Conservation (phyloP, 2,888 invertebrate species). For the Drosophila leonis region DNA sequence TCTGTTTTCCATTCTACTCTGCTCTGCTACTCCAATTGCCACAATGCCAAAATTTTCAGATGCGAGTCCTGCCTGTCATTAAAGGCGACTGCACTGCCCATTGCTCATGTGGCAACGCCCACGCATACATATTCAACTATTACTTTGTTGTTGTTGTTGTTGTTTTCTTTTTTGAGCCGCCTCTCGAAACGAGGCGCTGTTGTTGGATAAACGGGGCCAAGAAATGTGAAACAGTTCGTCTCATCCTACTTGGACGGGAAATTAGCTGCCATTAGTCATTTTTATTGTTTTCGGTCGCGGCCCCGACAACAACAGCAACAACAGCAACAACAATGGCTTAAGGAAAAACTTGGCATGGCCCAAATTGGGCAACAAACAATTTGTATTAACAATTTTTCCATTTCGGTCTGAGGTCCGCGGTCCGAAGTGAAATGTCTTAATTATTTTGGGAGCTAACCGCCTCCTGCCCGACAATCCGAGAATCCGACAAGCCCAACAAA, state of each 20-base stretch:
- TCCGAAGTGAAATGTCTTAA: constrained; percentile 76
- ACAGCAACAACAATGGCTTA: constrained; percentile 34
- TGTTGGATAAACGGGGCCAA: constrained; percentile 35
- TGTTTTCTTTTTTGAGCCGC: constrained; percentile 44
- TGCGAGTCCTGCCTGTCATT: constrained; percentile 30
- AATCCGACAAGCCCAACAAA: constrained; percentile 54
- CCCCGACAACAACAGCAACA: constrained; percentile 40
- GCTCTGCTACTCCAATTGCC: constrained; percentile 6
- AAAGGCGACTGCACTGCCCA: constrained; percentile 38
- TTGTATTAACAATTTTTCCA: constrained; percentile 76
- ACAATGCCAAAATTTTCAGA: constrained; percentile 16
- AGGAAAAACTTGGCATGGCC: constrained; percentile 50
- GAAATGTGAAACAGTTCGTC: constrained; percentile 48
- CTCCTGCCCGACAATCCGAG: constrained; percentile 41
- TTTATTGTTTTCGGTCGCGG: constrained; percentile 80
- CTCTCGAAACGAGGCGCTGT: constrained; percentile 35
- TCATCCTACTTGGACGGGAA: constrained; percentile 67
- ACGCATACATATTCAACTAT: constrained; percentile 25
- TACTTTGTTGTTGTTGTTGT: background rate
- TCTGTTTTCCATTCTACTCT: constrained; percentile 15
- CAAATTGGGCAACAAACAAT: constrained; percentile 77
- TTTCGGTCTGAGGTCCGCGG: constrained; percentile 49
- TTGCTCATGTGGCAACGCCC: constrained; percentile 58
- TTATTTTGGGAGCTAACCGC: constrained; percentile 75
- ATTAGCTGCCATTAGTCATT: constrained; percentile 82